Conservation (phyloP, 1,140 invertebrate species). For the Pseudomyrmex sp. region DNA sequence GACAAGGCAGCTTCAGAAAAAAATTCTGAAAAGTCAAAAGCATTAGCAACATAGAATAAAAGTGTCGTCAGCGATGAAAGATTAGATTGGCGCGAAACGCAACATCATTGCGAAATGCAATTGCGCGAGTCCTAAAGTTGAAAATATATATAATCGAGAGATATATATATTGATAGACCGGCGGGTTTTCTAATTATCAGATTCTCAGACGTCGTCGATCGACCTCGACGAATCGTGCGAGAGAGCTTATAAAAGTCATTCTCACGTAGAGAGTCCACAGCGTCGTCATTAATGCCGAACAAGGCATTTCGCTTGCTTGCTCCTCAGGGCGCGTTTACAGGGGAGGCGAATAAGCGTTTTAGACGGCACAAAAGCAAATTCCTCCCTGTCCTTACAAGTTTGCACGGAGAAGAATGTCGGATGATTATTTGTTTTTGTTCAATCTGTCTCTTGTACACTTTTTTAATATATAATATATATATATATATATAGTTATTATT, state of each 20-base stretch:
- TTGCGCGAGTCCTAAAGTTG: conserved; percentile 11
- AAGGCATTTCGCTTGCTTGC: conserved; percentile 44
- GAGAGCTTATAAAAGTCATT: conserved; percentile 53
- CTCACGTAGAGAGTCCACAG: conserved; percentile 54
- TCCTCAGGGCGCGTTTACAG: conserved; percentile 47
- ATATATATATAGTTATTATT: neutral
- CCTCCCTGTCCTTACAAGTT: conserved; percentile 23
- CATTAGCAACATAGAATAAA: conserved; percentile 70
- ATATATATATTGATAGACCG: neutral
- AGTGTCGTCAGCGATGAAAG: conserved; percentile 21
- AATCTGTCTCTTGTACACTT: neutral
- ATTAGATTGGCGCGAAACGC: neutral
- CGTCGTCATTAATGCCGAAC: conserved; percentile 39
- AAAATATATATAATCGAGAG: neutral
- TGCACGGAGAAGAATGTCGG: conserved; percentile 46
- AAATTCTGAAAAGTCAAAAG: conserved; percentile 74
- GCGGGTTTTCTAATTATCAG: conserved; percentile 6
- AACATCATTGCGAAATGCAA: neutral
- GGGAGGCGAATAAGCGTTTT: conserved; percentile 54
- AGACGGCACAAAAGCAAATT: conserved; percentile 62
- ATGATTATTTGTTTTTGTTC: neutral
- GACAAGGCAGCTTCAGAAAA: conserved; percentile 39
- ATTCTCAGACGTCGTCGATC: conserved; percentile 61
- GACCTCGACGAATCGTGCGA: conserved; percentile 70
- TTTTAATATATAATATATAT: too few relatives aligned